Conservation (phyloP, 2,113 vertebrate species). For the rat (Rattus norvegicus) region DNA sequence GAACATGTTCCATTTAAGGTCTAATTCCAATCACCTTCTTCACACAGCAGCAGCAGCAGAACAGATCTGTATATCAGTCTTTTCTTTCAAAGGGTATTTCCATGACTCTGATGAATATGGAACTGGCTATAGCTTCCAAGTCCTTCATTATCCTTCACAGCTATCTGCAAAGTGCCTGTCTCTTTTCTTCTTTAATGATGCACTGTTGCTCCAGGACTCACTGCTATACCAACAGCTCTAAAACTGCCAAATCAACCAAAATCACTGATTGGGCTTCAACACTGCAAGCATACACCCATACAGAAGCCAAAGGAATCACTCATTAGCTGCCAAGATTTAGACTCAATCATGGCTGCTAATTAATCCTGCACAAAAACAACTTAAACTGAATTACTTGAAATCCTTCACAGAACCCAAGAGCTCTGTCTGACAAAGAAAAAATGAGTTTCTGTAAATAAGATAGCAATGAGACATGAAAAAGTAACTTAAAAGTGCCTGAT, state of each 20-base stretch:
- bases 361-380: slow-evolving; percentile 59
- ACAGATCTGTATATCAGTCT: slow-evolving; percentile 50
- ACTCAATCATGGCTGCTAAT: slow-evolving; percentile 46
- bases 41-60: slow-evolving; percentile 68
- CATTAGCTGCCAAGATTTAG: slow-evolving; percentile 51
- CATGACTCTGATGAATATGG: slow-evolving; percentile 29
- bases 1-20: slow-evolving; percentile 74
- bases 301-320: not conserved
- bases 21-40: slow-evolving; percentile 68
- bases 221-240: slow-evolving; percentile 45
- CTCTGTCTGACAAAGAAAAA: slow-evolving; percentile 62
- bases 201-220: slow-evolving; percentile 43
- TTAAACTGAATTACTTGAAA: slow-evolving; percentile 53
- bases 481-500: slow-evolving; percentile 3
- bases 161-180: not conserved
- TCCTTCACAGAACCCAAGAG: slow-evolving; percentile 41
- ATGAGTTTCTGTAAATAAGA: slow-evolving; percentile 48
- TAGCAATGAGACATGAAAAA: slow-evolving; percentile 58
- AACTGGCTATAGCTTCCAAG: slow-evolving; percentile 33
- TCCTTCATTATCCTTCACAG: slow-evolving; percentile 43
- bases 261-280: slow-evolving; percentile 63
- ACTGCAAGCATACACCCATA: slow-evolving; percentile 56
- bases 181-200: slow-evolving; percentile 43
- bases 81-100: slow-evolving; percentile 68
- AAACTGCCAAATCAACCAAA: slow-evolving; percentile 52